Conservation (phyloP, 2,888 invertebrate species). For the Tipula vernalis region DNA sequence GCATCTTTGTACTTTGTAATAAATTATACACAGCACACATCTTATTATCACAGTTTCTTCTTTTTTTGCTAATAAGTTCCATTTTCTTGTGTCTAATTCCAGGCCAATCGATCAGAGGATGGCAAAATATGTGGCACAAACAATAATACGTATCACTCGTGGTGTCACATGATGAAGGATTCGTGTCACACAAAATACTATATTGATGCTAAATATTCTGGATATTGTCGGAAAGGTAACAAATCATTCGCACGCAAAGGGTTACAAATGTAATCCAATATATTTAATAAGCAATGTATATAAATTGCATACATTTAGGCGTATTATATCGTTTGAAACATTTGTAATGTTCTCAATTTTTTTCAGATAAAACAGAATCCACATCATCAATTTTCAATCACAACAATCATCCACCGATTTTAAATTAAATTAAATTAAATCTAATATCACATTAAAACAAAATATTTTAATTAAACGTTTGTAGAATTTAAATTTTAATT, state of each 20-base stretch:
- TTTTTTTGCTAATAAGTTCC: background rate
- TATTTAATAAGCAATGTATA: background rate
- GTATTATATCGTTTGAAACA: background rate
- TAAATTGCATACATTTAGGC: background rate
- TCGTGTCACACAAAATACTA: constrained; percentile 61
- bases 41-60: background rate
- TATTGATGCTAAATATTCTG: constrained; percentile 55
- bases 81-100: constrained; percentile 18
- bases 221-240: constrained; percentile 40
- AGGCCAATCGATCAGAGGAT: constrained; percentile 26
- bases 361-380: background rate
- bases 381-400: background rate
- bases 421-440: background rate
- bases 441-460: background rate
- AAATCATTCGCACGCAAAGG: background rate
- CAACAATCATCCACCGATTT: background rate
- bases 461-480: background rate
- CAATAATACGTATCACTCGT: constrained; percentile 59
- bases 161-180: constrained; percentile 67
- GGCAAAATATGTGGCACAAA: constrained; percentile 56
- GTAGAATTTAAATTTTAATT: background rate
- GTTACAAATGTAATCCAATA: background rate
- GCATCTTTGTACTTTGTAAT: background rate
- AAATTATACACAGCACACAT: background rate
- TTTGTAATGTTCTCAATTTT: background rate